A percentile compares a stretch with the other conserved stretches of the same genome.
These are phyloP conservation scores for Coregonus sp. DNA, from an alignment of 2,797 vertebrate genomes.

Conservation along the genomic window DNA sequence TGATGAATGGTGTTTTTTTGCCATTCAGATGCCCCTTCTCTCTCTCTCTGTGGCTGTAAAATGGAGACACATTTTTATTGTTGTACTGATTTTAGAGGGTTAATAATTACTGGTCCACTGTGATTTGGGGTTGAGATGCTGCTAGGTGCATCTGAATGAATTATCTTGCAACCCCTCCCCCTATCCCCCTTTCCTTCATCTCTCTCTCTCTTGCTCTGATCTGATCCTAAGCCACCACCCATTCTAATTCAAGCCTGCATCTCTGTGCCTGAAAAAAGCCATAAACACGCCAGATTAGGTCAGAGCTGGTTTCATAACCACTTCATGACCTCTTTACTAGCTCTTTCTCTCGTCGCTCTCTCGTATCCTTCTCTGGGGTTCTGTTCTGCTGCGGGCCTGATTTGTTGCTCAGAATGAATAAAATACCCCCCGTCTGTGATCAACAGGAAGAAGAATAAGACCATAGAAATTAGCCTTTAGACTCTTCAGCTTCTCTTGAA, in stretches of 20 bases:
- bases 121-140: neutral
- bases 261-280: constrained; percentile 59
- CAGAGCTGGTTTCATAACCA: constrained; percentile 78
- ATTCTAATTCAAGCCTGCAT: constrained; percentile 74
- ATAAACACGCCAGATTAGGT: constrained; percentile 79
- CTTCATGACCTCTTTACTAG: constrained; percentile 70
- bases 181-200: too few relatives aligned
- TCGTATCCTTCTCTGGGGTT: neutral
- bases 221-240: constrained; percentile 68
- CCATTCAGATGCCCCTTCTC: too few relatives aligned
- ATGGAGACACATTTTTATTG: neutral
- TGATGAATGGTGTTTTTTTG: too few relatives aligned
- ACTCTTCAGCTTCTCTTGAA: too few relatives aligned
- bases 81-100: neutral
- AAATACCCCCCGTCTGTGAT: neutral
- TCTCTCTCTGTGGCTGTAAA: neutral
- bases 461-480: too few relatives aligned
- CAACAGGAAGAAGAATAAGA: too few relatives aligned
- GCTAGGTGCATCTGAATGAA: neutral
- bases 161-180: neutral
- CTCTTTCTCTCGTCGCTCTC: neutral
- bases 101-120: neutral
- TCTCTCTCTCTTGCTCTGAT: constrained; percentile 30
- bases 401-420: constrained; percentile 22
- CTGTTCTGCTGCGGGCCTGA: neutral